Base-by-base conservation (phyloP, 1,140 invertebrate species). In the Pseudoatta argentina region DNA sequence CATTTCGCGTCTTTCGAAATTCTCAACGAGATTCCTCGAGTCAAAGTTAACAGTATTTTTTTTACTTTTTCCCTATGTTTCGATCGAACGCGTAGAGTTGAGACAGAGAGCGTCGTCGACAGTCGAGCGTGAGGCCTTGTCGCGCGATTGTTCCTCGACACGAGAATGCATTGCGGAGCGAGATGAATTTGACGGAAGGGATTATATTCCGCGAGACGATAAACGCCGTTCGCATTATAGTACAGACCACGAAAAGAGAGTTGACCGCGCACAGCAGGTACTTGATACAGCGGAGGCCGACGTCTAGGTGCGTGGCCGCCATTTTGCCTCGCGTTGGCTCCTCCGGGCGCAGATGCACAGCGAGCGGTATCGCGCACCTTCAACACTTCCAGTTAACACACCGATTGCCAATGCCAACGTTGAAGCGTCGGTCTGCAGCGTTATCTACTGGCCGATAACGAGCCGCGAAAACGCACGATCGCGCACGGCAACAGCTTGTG, bases 211-310 rank as follows among this genome's bases (percentile, higher is more conserved):
- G 39, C 2, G 30, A 27, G 59, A 39, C 18, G 66, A 51, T n/a
- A 51, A 14, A 64, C 18, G 18, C 8, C 4, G 34, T 48, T 78
- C 18, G 18, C 21, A 44, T 73, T 10, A 14, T 2, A 55, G 3
- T 93, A 97, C 97, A 97, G 93, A 98, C 98, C 96, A 98, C 97
- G 95, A 98, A 98, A 90, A 98, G 96, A 66, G 98, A 96, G 94
- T 98, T 98, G 88, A 98, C 97, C 61, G 97, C 96, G 89, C 97
- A 97, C 51, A 98, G 96, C 94, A 98, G 96, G 90, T 98, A 98
- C 94, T 98, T 98, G 88, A 98, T 97, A 93, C 97, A 97, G 88
- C 96, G 96, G 96, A 98, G 97, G 88, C 97, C 97, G 67, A 97
- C 95, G 94, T 97, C 97, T 78, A 97, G 93, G 69, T 95, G 95